Evolutionary conservation across 2,888 invertebrate species (phyloP).

Genomic region (Meghimatium bilineatum): DNA sequence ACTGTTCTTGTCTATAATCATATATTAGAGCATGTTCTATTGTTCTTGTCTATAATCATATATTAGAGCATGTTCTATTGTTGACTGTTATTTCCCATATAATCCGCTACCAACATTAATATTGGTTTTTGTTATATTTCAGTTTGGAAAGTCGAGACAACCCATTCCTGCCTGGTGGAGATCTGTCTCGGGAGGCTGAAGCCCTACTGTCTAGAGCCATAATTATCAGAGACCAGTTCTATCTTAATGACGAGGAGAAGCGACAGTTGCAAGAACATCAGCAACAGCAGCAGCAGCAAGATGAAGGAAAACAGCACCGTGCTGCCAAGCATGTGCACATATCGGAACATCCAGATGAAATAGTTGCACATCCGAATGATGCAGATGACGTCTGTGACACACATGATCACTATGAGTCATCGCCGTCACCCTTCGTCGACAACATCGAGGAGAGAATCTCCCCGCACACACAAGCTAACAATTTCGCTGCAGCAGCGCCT

Average conservation of each 20-base stretch:
- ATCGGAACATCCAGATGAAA: constrained; percentile 33
- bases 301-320: constrained; percentile 32
- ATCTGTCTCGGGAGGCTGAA: constrained; percentile 94
- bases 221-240: constrained; percentile 73
- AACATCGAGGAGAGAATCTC: constrained; percentile 51
- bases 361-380: constrained; percentile 33
- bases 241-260: constrained; percentile 66
- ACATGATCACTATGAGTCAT: not conserved
- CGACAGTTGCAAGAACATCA: constrained; percentile 37
- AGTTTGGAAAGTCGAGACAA: constrained; percentile 98
- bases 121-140: constrained; percentile 58
- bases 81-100: not conserved
- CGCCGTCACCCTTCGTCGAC: not conserved
- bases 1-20: not conserved
- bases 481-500: constrained; percentile 41
- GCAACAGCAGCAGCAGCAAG: constrained; percentile 39
- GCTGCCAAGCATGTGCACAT: constrained; percentile 36
- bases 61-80: not conserved
- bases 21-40: not conserved
- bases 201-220: constrained; percentile 88
- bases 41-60: not conserved
- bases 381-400: not conserved
- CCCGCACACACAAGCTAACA: constrained; percentile 40
- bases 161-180: constrained; percentile 97
- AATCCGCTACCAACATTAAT: not conserved